Conservation (phyloP, 2,888 invertebrate species). For the Leucophenga montana region DNA sequence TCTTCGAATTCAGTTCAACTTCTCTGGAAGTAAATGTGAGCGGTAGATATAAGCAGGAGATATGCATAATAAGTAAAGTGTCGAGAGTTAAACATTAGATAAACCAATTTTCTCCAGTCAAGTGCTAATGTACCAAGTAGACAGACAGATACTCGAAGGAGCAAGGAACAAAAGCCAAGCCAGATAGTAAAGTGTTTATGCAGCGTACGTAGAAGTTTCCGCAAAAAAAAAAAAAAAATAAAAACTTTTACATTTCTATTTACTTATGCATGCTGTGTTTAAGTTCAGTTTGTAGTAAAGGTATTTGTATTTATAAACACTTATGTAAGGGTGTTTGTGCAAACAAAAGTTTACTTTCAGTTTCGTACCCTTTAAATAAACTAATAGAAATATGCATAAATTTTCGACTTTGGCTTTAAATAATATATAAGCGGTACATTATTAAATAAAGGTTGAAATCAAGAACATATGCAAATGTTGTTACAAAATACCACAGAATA, state of each 20-base stretch:
- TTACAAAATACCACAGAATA: no score
- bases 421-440: no score
- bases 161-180: not conserved
- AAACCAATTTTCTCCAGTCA: slow-evolving; percentile 17
- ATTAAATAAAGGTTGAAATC: no score
- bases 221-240: not conserved
- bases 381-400: not conserved
- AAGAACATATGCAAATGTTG: no score
- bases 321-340: no score
- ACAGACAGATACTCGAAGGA: not conserved
- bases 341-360: not conserved
- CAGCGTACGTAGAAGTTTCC: not conserved
- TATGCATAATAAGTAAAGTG: slow-evolving; percentile 17
- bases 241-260: slow-evolving; percentile 1
- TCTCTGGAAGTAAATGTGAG: no score
- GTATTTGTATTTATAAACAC: no score
- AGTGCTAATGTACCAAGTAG: slow-evolving; percentile 5
- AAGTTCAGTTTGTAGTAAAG: not conserved
- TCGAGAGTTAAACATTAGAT: slow-evolving; percentile 22
- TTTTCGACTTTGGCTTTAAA: not conserved
- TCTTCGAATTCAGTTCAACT: no score
- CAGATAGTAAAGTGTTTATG: not conserved
- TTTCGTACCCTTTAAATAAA: slow-evolving; percentile 6
- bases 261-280: slow-evolving; percentile 8
- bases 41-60: not conserved